Evolutionary conservation across 2,113 vertebrate genomes (phyloP).

Genomic region (Lanius collurio): DNA sequence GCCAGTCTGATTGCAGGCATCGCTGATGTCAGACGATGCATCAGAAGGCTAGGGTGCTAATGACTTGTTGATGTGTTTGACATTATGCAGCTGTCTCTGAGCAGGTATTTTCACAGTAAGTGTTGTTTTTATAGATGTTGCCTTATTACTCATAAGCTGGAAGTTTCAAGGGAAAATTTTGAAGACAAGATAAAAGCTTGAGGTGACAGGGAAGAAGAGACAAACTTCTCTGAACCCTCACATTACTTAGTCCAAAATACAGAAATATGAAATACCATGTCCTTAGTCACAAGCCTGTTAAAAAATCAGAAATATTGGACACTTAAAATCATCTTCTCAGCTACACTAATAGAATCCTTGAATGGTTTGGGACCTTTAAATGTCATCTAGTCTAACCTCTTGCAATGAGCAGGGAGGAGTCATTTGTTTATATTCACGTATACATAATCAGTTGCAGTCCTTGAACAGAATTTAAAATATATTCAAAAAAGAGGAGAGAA

Average conservation of each 20-base stretch:
- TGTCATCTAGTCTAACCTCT: neutral
- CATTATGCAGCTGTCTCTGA: neutral
- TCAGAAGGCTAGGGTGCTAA: slow-evolving; percentile 43
- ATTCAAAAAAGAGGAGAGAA: neutral
- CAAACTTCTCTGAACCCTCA: neutral
- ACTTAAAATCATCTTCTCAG: neutral
- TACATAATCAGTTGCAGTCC: neutral
- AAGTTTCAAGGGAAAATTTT: slow-evolving; percentile 31
- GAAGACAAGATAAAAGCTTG: neutral
- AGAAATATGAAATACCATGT: neutral
- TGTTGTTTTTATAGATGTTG: slow-evolving; percentile 17
- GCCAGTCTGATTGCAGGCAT: slow-evolving; percentile 40
- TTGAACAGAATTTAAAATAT: neutral
- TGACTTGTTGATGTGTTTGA: slow-evolving; percentile 37
- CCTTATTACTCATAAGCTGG: neutral
- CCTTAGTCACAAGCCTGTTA: neutral
- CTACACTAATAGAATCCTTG: neutral
- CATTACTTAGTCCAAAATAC: neutral
- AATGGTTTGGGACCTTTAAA: neutral
- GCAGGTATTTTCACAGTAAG: neutral
- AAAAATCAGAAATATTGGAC: neutral
- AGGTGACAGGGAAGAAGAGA: neutral
- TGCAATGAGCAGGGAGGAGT: neutral
- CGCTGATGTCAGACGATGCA: slow-evolving; percentile 6
- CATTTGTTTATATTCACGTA: neutral